phyloP scores from a whole-genome alignment of 1,140 invertebrate species.

The Lucilia sericata region DNA sequence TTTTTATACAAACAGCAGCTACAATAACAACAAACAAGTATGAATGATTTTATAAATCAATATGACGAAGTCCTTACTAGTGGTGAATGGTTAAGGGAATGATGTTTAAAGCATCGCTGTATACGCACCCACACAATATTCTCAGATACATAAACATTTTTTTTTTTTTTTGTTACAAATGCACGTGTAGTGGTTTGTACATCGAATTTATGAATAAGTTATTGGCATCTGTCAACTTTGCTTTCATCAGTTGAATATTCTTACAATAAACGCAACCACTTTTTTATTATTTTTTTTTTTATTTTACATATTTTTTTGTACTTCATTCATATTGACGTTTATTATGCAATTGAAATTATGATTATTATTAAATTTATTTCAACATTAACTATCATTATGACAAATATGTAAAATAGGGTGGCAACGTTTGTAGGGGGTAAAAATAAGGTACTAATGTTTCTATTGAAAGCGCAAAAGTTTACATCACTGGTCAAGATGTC shows the following conservation, averaged over 20 bases:
- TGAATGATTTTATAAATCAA: conserved; percentile 2
- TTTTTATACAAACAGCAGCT: background rate
- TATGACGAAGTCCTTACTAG: background rate
- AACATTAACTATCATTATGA: background rate
- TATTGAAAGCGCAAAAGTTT: too few relatives aligned
- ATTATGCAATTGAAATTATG: background rate
- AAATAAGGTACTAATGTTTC: too few relatives aligned
- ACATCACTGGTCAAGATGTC: too few relatives aligned
- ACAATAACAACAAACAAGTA: background rate
- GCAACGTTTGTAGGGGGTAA: too few relatives aligned
- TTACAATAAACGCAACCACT: background rate
- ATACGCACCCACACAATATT: background rate
- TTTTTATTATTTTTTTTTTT: background rate
- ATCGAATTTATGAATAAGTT: too few relatives aligned
- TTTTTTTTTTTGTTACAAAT: background rate
- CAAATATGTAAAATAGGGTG: too few relatives aligned
- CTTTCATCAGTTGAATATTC: background rate
- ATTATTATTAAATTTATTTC: conserved; percentile 8
- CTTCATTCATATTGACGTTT: conserved; percentile 5
- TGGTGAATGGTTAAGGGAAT: background rate
- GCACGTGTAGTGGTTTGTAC: background rate
- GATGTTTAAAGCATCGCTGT: background rate
- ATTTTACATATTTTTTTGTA: background rate
- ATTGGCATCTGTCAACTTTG: background rate
- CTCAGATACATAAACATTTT: background rate